Base-by-base conservation (phyloP, 2,797 vertebrate species). In the Pseudotriccus pelzelni region DNA sequence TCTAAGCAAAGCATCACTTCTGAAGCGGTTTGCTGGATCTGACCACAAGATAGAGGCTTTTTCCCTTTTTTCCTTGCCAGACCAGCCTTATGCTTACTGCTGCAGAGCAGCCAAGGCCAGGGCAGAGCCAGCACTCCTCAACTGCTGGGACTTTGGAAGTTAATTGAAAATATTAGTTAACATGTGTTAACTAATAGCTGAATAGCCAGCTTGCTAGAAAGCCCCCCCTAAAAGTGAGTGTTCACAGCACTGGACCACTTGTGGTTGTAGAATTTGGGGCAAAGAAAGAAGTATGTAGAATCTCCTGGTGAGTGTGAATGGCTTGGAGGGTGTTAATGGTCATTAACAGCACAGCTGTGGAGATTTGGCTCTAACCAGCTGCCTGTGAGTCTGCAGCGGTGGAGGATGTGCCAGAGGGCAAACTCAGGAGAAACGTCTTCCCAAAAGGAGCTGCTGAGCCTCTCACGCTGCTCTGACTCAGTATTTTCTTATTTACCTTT, bases 321-420 rank as follows among this genome's bases (percentile, higher is more conserved):
- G 43, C 69, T 58, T n/a, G 16, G 22, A 34, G n/a, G 8, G 2
- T 18, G n/a, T 6, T 6, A 27, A 36, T 8, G 13, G 24, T n/a
- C 6, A 12, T 44, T 19, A 25, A 4, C 60, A 20, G 2, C 0
- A 1, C n/a, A 43, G 2, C 14, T 36, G 50, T 7, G 2, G 36
- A 55, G 55, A 7, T 34, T 37, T 64, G 39, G 59, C 18, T 43
- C n/a, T 27, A 6, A 17, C 3, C 34, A 10, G 27, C 44, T 43
- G 32, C 49, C 19, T 11, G 7, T 5, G 8, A 36, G 25, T 24
- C 10, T 44, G 1, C 16, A 25, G 10, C 3, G 25, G 6, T 34
- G 39, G 52, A 59, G 27, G 18, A 10, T 44, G 20, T 34, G 46
- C 37, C 23, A 10, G 1, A 11, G 20, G 5, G 22, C 7, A 0